Evolutionary conservation across 2,113 vertebrate species (phyloP), one percentile per base, ranked within the genome.

Genomic region (Mus pahari): DNA sequence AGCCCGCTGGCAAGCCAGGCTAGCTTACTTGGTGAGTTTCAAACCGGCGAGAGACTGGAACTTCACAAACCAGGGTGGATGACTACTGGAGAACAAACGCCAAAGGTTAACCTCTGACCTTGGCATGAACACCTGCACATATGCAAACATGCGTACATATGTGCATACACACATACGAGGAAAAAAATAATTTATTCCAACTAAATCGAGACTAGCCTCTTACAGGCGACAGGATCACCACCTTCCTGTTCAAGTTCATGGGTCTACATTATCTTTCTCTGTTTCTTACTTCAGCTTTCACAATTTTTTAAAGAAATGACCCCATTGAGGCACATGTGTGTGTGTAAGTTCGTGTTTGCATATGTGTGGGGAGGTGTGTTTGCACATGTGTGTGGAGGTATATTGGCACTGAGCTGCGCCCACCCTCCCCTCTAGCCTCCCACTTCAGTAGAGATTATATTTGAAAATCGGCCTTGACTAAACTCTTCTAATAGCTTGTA

Each of bases 401-500:
- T 8, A 5, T 5, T 13, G n/a, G 36, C 14, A 2, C 50, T 13
- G 64, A 90, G 55, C 26, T 64, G 58, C 14, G 62, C 16, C 55
- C 48, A 82, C 20, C 22, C 60, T 90, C 64, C 82, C 84, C 81
- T 88, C 92, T 68, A 28, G 77, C 17, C 39, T 50, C 26, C 62
- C 48, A 66, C 60, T 42, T 92, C 60, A 95, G 55, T 39, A 81
- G 48, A 62, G 82, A 92, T 92, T 97, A 77, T 86, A 96, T 92
- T 95, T 95, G 92, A 95, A 94, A 97, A 94, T 89, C 48, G 86
- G 62, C 60, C 91, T 94, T 97, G 94, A 94, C 89, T 95, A 95
- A 96, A 97, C 55, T 95, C 86, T 95, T 79, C 81, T 97, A 94
- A 94, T 95, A 96, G 82, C 86, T 95, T 92, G 86, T 96, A 95